Base-by-base conservation (phyloP, 53 echinoderm and acorn worm genomes). In the Crossaster papposus region DNA sequence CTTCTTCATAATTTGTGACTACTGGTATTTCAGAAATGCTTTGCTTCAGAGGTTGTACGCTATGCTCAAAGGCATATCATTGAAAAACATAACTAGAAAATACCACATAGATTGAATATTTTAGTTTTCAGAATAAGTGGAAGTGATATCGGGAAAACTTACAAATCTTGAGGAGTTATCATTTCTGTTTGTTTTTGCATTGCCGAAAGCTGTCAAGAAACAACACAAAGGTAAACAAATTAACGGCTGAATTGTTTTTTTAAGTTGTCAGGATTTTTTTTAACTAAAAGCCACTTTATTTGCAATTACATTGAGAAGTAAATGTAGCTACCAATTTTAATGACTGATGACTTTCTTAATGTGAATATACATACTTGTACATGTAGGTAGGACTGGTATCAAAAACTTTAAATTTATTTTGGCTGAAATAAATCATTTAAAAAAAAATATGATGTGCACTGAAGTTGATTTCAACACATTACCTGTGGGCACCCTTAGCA, bases 151-250 rank as follows among this genome's bases (percentile, higher is more conserved):
- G 36, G 20, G 23, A n/a, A 89, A 70, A 95, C 96, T 95, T 92
- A 95, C 96, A 89, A 95, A 95, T 95, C 96, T 94, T 18, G 96
- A 95, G 53, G 96, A 96, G 85, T 96, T 96, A 88, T 96, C 96
- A 78, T 96, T 96, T 51, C 94, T 91, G 79, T 90, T 94, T 72
- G 96, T 96, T 79, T 96, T 96, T 75, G 96, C 96, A 91, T 96
- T 96, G 85, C 96, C 96, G 90, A 96, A 96, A 37, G 96, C 96
- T 96, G 94, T 62, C 78, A 89, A 75, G n/a, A 64, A 71, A 77
- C 85, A 65, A 81, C 78, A 53, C 77, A 82, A 29, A 44, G 44
- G 44, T 9, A 51, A 37, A 31, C 64, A 35, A 83, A n/a, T 75
- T 64, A 88, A 37, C 0, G 51, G 51, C 26, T 31, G 33, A 30